Base-by-base conservation (phyloP, 2,113 vertebrate species). In the Pholis gunnellus region DNA sequence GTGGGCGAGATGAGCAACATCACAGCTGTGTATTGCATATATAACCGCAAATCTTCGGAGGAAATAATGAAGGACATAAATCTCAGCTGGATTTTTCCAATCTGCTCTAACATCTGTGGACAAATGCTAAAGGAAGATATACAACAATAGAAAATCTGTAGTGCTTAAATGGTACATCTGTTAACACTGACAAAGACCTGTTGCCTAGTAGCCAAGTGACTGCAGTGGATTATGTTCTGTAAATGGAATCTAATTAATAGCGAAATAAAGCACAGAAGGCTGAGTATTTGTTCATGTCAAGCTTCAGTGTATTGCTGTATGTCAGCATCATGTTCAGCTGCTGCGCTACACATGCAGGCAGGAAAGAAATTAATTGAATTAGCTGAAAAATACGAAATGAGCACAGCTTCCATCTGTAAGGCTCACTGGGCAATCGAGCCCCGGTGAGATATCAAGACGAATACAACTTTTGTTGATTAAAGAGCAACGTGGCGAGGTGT, bases 111-210 rank as follows among this genome's bases (percentile, higher is more conserved):
- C 66, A 83, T 91, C 76, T 87, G 76, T 38, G 44, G 25, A 71
- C 64, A 25, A 31, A 8, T 57, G 50, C 14, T 48, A 80, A 70
- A 69, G 6, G 71, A 46, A 70, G 66, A 80, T 27, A 50, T 38
- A 71, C 15, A 76, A 38, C 38, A 60, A 40, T 25, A 69, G 65
- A 25, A 64, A 67, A 74, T 85, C 78, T 88, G 82, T 72, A 78
- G 50, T 29, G 18, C 57, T 84, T 76, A 44, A 75, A 87, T 61
- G 27, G 27, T 77, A 46, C 80, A 84, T 89, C 83, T 90, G 88
- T 31, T 85, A 69, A 82, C 82, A 65, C 40, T 42, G 54, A 56
- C 60, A 68, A 72, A 40, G 27, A 79, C 36, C 59, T 72, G 84
- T 46, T 83, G 74, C 74, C 38, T 65, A 82, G 20, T 22, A 74